Conservation (phyloP, 2,888 invertebrate genomes). For the Hipparchia sbordonii region DNA sequence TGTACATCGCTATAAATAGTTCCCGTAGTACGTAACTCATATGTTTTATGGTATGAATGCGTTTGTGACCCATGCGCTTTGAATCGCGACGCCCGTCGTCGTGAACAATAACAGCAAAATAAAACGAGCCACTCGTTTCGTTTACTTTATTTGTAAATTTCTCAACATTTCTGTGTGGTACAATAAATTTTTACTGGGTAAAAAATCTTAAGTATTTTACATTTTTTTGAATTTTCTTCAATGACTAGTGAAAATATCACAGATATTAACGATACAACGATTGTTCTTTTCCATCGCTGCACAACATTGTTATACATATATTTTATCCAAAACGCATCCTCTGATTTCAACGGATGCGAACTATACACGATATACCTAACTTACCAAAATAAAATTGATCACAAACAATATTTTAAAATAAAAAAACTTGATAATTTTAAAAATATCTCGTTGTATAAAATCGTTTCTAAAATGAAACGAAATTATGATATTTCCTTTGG, state of each 20-base stretch:
- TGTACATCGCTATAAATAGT: constrained; percentile 43
- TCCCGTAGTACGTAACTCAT: constrained; percentile 44
- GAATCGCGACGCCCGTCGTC: constrained; percentile 6
- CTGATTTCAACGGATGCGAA: constrained; percentile 63
- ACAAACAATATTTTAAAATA: constrained; percentile 51
- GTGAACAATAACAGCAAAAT: constrained; percentile 34
- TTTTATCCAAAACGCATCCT: constrained; percentile 65
- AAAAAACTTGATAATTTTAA: constrained; percentile 69
- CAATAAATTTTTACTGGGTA: constrained; percentile 71
- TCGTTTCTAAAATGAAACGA: constrained; percentile 54
- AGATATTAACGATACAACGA: constrained; percentile 59
- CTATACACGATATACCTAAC: constrained; percentile 67
- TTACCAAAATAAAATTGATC: constrained; percentile 69
- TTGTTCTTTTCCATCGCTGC: constrained; percentile 46
- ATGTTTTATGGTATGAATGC: constrained; percentile 38
- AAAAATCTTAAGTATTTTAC: constrained; percentile 59
- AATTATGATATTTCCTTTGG: constrained; percentile 21
- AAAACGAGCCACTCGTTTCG: constrained; percentile 46
- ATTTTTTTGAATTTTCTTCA: constrained; percentile 63
- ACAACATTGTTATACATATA: constrained; percentile 26
- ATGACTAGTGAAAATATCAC: constrained; percentile 65
- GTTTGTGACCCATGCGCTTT: constrained; percentile 24
- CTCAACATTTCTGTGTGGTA: constrained; percentile 63
- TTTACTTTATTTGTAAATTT: constrained; percentile 78
- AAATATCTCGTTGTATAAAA: constrained; percentile 59